phyloP scores from a whole-genome alignment of 2,888 invertebrate species.

The Drosophila mimica region DNA sequence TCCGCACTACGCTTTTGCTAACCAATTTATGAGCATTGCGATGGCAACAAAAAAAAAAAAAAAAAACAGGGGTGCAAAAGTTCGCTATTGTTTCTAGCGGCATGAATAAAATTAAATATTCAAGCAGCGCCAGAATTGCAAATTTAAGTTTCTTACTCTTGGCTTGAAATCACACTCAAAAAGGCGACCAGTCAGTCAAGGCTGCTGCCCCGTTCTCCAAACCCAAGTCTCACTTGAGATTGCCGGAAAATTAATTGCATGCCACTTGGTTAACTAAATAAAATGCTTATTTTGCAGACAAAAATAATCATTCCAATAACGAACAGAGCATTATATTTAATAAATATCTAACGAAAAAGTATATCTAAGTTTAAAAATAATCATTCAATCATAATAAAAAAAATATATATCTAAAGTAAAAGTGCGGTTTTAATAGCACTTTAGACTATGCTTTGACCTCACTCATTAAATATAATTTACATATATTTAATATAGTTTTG shows the following conservation, averaged over 20 bases:
- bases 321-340: neutral
- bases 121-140: conserved; percentile 46
- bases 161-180: neutral
- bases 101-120: conserved; percentile 67
- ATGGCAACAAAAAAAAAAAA: conserved; percentile 8
- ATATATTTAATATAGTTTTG: neutral
- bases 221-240: neutral
- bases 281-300: neutral
- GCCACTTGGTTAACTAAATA: neutral
- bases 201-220: neutral
- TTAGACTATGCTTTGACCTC: neutral
- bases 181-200: conserved; percentile 1
- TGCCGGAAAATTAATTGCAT: neutral
- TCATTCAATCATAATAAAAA: neutral
- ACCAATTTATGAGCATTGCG: conserved; percentile 68
- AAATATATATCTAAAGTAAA: neutral
- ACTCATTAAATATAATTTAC: neutral
- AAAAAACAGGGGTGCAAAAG: conserved; percentile 31
- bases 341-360: neutral
- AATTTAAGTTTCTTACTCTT: conserved; percentile 3
- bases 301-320: neutral
- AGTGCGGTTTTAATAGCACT: neutral
- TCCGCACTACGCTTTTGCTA: conserved; percentile 41
- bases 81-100: conserved; percentile 56
- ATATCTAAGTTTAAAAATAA: neutral